Conservation (phyloP, 2,888 invertebrate species). For the Chrysolina americana region DNA sequence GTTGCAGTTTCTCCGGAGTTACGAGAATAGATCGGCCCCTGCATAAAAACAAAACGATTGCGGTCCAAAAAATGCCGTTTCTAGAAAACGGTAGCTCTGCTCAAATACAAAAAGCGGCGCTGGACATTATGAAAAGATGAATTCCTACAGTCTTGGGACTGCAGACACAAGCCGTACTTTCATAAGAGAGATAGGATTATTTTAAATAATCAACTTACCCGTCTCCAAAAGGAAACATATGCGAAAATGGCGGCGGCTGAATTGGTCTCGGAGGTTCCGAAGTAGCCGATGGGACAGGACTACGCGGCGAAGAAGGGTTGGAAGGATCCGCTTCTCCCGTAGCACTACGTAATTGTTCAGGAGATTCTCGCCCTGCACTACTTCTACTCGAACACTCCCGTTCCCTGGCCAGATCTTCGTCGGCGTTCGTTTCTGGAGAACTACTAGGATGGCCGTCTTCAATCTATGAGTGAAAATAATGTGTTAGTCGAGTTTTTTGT, state of each 20-base stretch:
- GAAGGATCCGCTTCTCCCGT: conserved; percentile 56
- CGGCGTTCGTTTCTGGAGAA: conserved; percentile 63
- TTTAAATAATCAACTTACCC: conserved; percentile 67
- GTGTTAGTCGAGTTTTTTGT: not conserved
- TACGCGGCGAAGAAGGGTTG: conserved; percentile 69
- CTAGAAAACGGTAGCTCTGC: too few species aligned
- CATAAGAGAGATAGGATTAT: too few species aligned
- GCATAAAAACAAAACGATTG: too few species aligned
- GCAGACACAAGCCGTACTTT: too few species aligned
- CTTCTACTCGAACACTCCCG: conserved; percentile 66
- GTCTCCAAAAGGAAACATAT: conserved; percentile 78
- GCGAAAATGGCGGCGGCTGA: conserved; percentile 76
- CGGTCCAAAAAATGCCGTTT: too few species aligned
- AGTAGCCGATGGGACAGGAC: conserved; percentile 74
- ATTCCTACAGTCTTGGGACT: too few species aligned
- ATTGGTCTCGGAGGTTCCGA: conserved; percentile 74
- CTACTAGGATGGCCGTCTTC: conserved; percentile 63
- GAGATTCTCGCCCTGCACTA: conserved; percentile 59
- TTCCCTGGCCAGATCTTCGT: conserved; percentile 61
- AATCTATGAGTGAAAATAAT: conserved; percentile 48
- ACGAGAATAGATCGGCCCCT: too few species aligned
- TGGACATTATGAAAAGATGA: too few species aligned
- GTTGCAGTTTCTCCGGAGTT: too few species aligned
- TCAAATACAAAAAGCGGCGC: too few species aligned
- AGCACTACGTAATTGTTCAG: conserved; percentile 58